Evolutionary conservation across 2,888 invertebrate species (phyloP), one percentile per base, ranked within the genome.

Genomic region (Hyppa rectilinea): DNA sequence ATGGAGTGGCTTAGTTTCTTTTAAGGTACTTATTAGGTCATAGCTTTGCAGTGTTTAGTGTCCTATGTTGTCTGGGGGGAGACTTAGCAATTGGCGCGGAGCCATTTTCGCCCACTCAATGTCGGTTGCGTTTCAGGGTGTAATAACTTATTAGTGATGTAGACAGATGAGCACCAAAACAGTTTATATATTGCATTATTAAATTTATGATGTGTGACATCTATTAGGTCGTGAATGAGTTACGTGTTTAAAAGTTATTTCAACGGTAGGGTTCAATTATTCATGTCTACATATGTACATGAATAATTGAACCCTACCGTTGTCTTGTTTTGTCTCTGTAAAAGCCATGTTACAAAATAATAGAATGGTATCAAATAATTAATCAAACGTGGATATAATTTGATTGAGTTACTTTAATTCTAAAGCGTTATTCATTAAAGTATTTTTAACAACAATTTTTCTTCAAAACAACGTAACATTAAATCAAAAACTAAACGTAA

Each of bases 71-170:
- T 50, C 31, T 77, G 64, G 60, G 71, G 74, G 73, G 75, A 66
- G 69, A 78, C 68, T 62, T 66, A 43, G 65, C 50, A 50, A 56
- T 60, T 84, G 85, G 82, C 78, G 10, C 36, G 0, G 6, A 45
- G 82, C 85, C 86, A 84, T 43, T 34, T 23, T 53, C 65, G 60
- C 73, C 69, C 69, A 75, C 69, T 26, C 61, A 71, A 56, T 64
- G 71, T 71, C 68, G 68, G 49, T 45, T 63, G 17, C 55, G 61
- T 66, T 75, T 63, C 67, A 74, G 80, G 71, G 69, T 82, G 67
- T 75, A 77, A 84, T 82, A 76, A 82, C 55, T 84, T 61, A n/a
- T 82, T 66, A 56, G 65, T 65, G 72, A 76, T 56, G 63, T 52
- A 68, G 73, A 83, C 79, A 79, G 71, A 84, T 75, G 75, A 49